Base-by-base conservation (phyloP, 2,797 vertebrate genomes). In the Echeneis naucrates region DNA sequence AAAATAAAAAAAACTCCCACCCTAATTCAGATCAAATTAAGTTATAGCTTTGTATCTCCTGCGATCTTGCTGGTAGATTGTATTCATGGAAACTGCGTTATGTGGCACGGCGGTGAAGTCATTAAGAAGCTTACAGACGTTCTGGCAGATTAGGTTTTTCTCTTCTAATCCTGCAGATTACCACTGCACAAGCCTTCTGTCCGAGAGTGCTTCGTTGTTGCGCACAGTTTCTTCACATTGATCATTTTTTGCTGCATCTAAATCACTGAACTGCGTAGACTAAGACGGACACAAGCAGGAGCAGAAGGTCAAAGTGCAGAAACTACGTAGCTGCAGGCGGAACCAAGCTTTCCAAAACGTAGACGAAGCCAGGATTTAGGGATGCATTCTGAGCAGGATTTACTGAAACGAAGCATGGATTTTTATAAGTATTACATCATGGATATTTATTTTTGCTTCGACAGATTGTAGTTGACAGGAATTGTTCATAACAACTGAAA, bases 151-250 rank as follows among this genome's bases (percentile, higher is more conserved):
- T 93, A 93, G 94, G 92, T 91, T 94, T 93, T 94, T 91, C 89
- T 93, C 88, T 90, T 92, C 91, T 95, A 95, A 95, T 95, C 94
- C 92, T 69, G 33, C 84, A 94, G 94, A 94, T 95, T 94, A 95
- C 87, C 88, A 80, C 55, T 77, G 83, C 81, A 88, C 91, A 85
- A 89, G 75, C 82, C 86, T 89, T 88, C 82, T 85, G 92, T 88
- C 86, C 69, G 84, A 83, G 84, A 87, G 87, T 69, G 85, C 74
- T 87, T 88, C 55, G 55, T 59, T 81, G 85, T 27, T 57, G 67
- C 63, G 85, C 75, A 78, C 78, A 61, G 72, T 85, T 90, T 90
- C 86, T 91, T 92, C 79, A 81, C 78, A 83, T 85, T 91, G 91
- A 88, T 89, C 84, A 84, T 92, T 92, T 89, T 85, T 72, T 57